A percentile compares a stretch with the other conserved stretches of the same genome.
Evolutionary conservation across 2,888 invertebrate species (phyloP).

Genomic region (Helobdella robusta): DNA sequence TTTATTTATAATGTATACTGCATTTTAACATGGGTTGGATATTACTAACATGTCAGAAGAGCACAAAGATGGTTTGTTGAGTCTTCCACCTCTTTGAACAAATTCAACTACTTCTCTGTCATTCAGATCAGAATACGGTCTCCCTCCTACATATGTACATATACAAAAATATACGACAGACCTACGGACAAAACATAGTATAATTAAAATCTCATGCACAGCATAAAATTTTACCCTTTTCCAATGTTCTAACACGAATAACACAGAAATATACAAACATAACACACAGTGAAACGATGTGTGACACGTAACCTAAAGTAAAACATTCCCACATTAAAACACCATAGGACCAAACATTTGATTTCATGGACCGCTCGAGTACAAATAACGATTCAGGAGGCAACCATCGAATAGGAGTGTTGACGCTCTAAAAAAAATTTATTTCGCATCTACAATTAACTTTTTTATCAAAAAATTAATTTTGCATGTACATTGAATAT

Average conservation of each 20-base stretch:
- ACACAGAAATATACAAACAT: too few species aligned
- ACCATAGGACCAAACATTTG: slow-evolving; percentile 19
- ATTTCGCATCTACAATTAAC: too few species aligned
- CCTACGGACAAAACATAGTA: too few species aligned
- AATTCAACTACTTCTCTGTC: slow-evolving; percentile 17
- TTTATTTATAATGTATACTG: background rate
- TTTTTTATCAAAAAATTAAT: too few species aligned
- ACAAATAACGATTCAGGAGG: slow-evolving; percentile 22
- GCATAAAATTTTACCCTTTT: too few species aligned
- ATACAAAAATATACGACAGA: too few species aligned
- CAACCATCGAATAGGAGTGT: slow-evolving; percentile 15
- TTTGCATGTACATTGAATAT: too few species aligned
- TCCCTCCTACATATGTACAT: slow-evolving; percentile 10
- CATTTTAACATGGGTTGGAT: background rate
- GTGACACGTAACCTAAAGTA: slow-evolving; percentile 20
- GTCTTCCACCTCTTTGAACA: slow-evolving; percentile 20
- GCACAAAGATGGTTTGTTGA: slow-evolving; percentile 11
- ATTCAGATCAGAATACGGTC: slow-evolving; percentile 7
- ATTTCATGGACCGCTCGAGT: slow-evolving; percentile 3
- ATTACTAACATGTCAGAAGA: slow-evolving; percentile 16
- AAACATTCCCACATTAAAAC: slow-evolving; percentile 19
- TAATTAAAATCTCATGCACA: too few species aligned
- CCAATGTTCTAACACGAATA: too few species aligned
- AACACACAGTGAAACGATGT: too few species aligned
- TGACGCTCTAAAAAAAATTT: too few species aligned